A percentile compares a stretch with the other conserved stretches of the same genome.
phyloP scores from a whole-genome alignment of 2,888 invertebrate genomes.

The Unio delphinus region DNA sequence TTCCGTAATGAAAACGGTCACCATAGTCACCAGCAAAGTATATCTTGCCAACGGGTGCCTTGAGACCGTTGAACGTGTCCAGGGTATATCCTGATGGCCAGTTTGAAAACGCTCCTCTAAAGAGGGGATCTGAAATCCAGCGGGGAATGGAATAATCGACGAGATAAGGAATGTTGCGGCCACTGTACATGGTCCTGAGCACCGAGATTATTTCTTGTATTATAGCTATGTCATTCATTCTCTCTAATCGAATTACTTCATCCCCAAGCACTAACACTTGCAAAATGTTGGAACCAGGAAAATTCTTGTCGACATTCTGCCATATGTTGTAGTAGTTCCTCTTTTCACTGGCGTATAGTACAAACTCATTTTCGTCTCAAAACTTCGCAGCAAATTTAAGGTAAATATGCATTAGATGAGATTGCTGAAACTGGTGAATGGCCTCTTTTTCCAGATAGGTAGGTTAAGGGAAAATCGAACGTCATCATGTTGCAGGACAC shows the following conservation, averaged over 20 bases:
- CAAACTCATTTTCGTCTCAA: conserved; percentile 4
- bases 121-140: not conserved
- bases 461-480: not conserved
- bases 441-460: conserved; percentile 3
- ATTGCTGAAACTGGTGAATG: conserved; percentile 4
- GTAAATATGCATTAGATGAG: not conserved
- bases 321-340: not conserved
- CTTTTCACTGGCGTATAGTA: conserved; percentile 2
- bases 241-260: not conserved
- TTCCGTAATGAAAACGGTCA: not conserved
- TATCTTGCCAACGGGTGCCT: not conserved
- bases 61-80: not conserved
- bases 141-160: not conserved
- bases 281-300: conserved; percentile 4
- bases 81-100: conserved; percentile 2
- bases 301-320: not conserved
- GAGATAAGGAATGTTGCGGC: not conserved
- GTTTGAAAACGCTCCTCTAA: not conserved
- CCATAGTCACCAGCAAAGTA: conserved; percentile 5
- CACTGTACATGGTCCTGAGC: not conserved
- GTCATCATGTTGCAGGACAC: not conserved
- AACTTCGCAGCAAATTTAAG: not conserved
- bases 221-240: not conserved
- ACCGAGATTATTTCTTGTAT: not conserved
- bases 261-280: not conserved